Evolutionary conservation across 1,140 invertebrate species (phyloP).

Genomic region (Sinella curviseta): DNA sequence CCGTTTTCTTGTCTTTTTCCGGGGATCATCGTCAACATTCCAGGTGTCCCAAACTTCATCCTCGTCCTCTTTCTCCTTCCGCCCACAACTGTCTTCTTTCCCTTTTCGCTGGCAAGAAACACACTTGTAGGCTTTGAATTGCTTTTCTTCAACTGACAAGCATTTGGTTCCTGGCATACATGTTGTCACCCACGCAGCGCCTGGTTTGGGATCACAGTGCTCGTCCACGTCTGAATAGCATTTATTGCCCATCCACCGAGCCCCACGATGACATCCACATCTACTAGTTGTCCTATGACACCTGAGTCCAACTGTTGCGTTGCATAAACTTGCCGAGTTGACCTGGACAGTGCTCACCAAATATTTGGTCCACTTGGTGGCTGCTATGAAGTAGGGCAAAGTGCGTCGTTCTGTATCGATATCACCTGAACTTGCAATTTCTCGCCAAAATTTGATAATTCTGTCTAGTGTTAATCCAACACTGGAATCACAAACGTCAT

Average conservation of each 20-base stretch:
- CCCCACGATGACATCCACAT: background rate
- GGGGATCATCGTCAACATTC: background rate
- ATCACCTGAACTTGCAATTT: background rate
- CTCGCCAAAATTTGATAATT: background rate
- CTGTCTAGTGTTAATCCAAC: background rate
- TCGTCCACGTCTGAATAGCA: background rate
- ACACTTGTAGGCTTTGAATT: background rate
- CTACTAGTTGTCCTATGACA: background rate
- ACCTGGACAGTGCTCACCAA: background rate
- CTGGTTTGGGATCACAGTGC: background rate
- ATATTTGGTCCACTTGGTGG: background rate
- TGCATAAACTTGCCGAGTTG: background rate
- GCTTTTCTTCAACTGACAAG: background rate
- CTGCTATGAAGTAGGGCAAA: background rate
- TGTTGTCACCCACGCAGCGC: background rate
- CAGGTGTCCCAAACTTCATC: background rate
- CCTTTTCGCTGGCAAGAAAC: too few species aligned
- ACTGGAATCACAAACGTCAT: background rate
- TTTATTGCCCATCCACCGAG: background rate
- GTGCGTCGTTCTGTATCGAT: background rate
- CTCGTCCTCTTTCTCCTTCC: background rate
- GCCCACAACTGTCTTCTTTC: background rate
- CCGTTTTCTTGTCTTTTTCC: background rate
- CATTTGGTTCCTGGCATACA: background rate
- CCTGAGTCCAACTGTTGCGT: background rate